These are phyloP conservation scores for Ooceraea biroi DNA, from an alignment of 1,140 invertebrate species.

Conservation along the genomic window DNA sequence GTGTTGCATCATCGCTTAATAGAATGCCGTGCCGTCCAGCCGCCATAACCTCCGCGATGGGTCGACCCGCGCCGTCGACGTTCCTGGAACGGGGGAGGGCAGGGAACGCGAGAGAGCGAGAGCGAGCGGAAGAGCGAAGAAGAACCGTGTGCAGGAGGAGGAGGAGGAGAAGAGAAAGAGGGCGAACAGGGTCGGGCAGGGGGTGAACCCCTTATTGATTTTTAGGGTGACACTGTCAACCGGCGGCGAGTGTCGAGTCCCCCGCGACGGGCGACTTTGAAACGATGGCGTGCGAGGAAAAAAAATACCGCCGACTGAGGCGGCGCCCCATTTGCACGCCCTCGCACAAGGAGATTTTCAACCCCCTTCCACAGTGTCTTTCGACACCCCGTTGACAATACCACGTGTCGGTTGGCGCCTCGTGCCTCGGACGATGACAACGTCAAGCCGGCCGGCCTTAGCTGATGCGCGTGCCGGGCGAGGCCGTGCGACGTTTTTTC, in stretches of 20 bases:
- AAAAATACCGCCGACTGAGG: constrained; percentile 80
- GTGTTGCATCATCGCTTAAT: constrained; percentile 77
- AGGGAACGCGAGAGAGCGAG: constrained; percentile 62
- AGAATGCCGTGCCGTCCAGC: constrained; percentile 80
- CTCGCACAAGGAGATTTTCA: constrained; percentile 40
- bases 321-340: constrained; percentile 73
- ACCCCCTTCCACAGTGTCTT: too few species aligned
- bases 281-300: constrained; percentile 73
- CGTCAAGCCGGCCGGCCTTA: neutral
- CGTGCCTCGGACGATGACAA: neutral
- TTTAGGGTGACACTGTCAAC: constrained; percentile 90
- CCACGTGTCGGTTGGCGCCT: neutral
- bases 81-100: constrained; percentile 66
- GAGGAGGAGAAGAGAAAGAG: constrained; percentile 80
- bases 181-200: constrained; percentile 83
- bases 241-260: constrained; percentile 82
- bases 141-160: constrained; percentile 80
- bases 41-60: constrained; percentile 77
- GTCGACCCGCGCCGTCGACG: constrained; percentile 68
- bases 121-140: constrained; percentile 75
- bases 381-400: neutral
- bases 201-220: constrained; percentile 89
- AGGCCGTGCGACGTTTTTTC: constrained; percentile 63
- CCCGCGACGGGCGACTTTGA: constrained; percentile 85
- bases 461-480: constrained; percentile 6